A percentile compares a stretch with the other conserved stretches of the same genome.
These are phyloP conservation scores for Halocaridina rubra DNA, from an alignment of 2,888 invertebrate genomes.

Conservation along the genomic window DNA sequence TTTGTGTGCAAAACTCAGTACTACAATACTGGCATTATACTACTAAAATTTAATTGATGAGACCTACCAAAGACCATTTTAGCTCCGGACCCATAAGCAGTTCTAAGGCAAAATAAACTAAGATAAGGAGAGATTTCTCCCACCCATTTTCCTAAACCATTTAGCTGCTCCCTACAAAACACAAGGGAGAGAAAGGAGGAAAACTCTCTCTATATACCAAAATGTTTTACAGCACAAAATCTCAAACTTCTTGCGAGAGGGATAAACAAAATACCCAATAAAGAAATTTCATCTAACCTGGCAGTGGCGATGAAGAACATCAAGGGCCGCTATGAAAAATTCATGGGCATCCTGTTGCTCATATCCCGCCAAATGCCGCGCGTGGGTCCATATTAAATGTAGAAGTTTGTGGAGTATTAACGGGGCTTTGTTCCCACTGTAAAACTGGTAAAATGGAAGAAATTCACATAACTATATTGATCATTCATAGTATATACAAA, in stretches of 20 bases:
- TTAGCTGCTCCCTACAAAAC: background rate
- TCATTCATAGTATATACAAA: too few relatives aligned
- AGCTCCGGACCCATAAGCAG: too few relatives aligned
- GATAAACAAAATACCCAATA: too few relatives aligned
- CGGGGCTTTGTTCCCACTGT: constrained; percentile 89
- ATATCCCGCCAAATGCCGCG: constrained; percentile 91
- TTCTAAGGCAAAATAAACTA: too few relatives aligned
- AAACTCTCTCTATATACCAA: background rate
- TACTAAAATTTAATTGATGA: too few relatives aligned
- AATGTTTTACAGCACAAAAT: background rate
- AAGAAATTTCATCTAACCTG: too few relatives aligned
- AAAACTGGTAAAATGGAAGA: constrained; percentile 78
- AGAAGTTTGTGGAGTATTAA: constrained; percentile 89
- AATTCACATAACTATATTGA: too few relatives aligned
- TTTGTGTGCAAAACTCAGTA: too few relatives aligned
- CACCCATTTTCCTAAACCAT: background rate
- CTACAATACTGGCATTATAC: too few relatives aligned
- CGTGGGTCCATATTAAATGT: constrained; percentile 97
- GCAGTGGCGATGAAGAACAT: constrained; percentile 88
- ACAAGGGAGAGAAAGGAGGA: background rate
- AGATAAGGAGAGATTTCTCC: too few relatives aligned
- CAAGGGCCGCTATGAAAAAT: constrained; percentile 95
- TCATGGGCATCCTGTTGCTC: constrained; percentile 99
- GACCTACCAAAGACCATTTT: too few relatives aligned
- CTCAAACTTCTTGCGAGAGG: too few relatives aligned